These are phyloP conservation scores for Eulemur rubriventer DNA, from an alignment of 2,797 vertebrate genomes.

Conservation along the genomic window DNA sequence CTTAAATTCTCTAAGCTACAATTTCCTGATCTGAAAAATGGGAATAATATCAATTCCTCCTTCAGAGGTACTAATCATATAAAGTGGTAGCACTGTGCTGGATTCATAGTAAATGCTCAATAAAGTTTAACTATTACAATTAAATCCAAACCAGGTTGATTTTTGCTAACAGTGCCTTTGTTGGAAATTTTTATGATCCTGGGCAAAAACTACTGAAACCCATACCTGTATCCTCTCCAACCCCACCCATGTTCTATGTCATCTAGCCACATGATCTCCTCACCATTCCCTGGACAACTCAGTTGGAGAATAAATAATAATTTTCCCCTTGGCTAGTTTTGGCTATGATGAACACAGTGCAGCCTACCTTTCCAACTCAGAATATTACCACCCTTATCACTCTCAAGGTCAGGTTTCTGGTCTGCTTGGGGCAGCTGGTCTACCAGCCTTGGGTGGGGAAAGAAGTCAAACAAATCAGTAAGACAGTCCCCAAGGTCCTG, in stretches of 20 bases:
- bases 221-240: neutral
- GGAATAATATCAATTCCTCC: neutral
- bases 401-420: neutral
- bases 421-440: neutral
- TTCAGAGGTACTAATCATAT: neutral
- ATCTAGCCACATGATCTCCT: neutral
- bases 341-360: neutral
- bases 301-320: neutral
- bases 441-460: neutral
- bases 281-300: neutral
- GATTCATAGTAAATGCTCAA: neutral
- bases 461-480: neutral
- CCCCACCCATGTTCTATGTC: neutral
- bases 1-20: neutral
- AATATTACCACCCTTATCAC: neutral
- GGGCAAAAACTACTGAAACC: neutral
- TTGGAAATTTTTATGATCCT: neutral
- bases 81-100: neutral
- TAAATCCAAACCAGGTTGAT: neutral
- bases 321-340: neutral
- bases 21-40: constrained; percentile 23
- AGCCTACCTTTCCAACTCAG: neutral
- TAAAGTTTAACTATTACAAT: neutral
- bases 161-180: neutral
- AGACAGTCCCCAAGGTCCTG: neutral